Evolutionary conservation across 2,113 vertebrate genomes (phyloP).

Genomic region (Pardalotus punctatus): DNA sequence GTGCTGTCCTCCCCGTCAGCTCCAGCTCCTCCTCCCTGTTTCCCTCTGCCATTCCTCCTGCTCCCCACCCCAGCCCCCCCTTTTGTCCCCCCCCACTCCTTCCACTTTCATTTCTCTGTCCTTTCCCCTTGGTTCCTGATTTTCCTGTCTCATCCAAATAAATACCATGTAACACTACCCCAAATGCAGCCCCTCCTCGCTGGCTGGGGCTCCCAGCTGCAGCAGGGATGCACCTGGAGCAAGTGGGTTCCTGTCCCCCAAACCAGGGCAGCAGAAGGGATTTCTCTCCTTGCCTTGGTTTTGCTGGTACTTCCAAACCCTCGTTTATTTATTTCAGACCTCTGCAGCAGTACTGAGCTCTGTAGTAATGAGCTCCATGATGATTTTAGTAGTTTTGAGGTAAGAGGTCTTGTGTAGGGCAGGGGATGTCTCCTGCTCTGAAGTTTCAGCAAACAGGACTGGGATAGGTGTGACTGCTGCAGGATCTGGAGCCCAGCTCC

Average conservation of each 20-base stretch:
- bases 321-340: background rate
- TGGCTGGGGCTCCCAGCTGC: background rate
- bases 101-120: background rate
- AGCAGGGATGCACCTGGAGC: background rate
- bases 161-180: accelerated
- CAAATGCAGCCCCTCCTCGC: background rate
- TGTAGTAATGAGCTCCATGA: background rate
- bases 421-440: background rate
- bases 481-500: background rate
- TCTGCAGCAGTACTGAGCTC: background rate
- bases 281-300: background rate
- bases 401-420: background rate
- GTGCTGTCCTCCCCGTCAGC: background rate
- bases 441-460: background rate
- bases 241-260: background rate
- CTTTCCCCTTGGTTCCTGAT: background rate
- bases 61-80: background rate
- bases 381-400: background rate
- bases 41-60: background rate
- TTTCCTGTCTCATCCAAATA: background rate
- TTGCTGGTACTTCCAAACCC: background rate
- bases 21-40: constrained; percentile 25
- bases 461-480: background rate
- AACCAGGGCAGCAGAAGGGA: background rate
- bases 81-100: background rate